phyloP scores from a whole-genome alignment of 2,797 vertebrate species.

The Alca torda region DNA sequence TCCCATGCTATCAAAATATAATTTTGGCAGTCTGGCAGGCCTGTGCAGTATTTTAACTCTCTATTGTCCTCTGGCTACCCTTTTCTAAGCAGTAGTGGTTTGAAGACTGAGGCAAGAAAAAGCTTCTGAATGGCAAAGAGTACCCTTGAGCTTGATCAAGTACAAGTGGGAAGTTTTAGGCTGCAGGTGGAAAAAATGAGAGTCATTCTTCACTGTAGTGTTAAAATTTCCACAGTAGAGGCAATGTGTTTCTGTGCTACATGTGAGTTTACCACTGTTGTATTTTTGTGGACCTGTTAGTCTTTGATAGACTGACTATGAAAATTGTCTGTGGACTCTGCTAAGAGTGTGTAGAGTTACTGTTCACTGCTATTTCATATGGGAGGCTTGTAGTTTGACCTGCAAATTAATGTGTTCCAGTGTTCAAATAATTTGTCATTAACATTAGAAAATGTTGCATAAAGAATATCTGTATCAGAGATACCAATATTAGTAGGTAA shows the following conservation, averaged over 20 bases:
- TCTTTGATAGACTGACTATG: background rate
- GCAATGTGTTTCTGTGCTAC: background rate
- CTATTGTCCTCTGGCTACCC: background rate
- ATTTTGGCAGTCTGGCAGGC: background rate
- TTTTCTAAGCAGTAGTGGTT: background rate
- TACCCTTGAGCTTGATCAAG: background rate
- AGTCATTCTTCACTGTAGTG: background rate
- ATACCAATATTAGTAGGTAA: background rate
- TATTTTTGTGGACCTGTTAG: background rate
- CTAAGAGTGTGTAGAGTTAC: background rate
- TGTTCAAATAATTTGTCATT: background rate
- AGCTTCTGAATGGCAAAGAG: background rate
- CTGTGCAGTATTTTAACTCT: background rate
- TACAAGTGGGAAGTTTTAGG: background rate
- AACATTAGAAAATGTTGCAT: background rate
- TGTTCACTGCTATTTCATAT: background rate
- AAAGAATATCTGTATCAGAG: background rate
- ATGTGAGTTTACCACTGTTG: background rate
- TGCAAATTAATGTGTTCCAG: background rate
- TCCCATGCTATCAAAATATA: background rate
- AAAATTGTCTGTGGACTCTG: background rate
- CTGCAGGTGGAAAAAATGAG: background rate
- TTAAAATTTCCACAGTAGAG: background rate
- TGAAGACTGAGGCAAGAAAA: background rate
- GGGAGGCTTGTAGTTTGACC: background rate